Percentiles rank a stretch among this genome's conserved stretches.
Evolutionary conservation across 2,113 vertebrate species (phyloP).

Genomic region (Leptobrachium ailaonicum): DNA sequence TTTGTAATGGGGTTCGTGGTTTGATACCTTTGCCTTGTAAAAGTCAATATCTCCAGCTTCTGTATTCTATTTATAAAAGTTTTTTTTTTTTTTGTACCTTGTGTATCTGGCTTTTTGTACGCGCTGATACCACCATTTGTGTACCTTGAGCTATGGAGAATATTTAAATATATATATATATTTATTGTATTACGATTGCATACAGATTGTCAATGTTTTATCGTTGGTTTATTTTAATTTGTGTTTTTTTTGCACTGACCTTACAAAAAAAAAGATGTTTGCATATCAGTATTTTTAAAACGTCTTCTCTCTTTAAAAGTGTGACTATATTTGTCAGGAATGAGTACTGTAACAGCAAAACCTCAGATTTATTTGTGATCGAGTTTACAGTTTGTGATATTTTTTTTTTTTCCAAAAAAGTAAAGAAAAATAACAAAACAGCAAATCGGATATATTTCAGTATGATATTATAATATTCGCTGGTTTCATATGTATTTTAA

Average conservation of each 20-base stretch:
- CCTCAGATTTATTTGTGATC: conserved; percentile 74
- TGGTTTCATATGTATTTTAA: conserved; percentile 98
- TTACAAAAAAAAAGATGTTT: conserved; percentile 68
- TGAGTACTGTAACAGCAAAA: conserved; percentile 75
- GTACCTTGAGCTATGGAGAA: conserved; percentile 64
- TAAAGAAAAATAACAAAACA: conserved; percentile 75
- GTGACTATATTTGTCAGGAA: conserved; percentile 74
- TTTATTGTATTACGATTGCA: conserved; percentile 66
- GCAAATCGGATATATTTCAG: conserved; percentile 74
- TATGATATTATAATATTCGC: conserved; percentile 73
- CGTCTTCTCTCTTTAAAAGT: conserved; percentile 68
- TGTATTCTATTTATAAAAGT: conserved; percentile 55
- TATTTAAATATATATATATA: conserved; percentile 46
- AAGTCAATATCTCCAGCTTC: conserved; percentile 68
- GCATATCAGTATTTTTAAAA: conserved; percentile 75
- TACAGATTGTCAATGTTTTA: conserved; percentile 59
- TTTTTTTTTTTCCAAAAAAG: conserved; percentile 83
- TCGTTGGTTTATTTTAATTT: conserved; percentile 25
- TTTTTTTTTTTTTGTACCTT: conserved; percentile 58
- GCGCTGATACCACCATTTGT: conserved; percentile 77
- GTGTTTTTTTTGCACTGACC: conserved; percentile 64
- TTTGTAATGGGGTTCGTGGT: conserved; percentile 81
- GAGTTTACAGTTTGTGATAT: conserved; percentile 97
- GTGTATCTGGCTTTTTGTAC: conserved; percentile 78
- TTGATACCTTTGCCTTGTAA: conserved; percentile 67